Evolutionary conservation across 2,113 vertebrate species (phyloP).

Genomic region (Sapayoa aenigma): DNA sequence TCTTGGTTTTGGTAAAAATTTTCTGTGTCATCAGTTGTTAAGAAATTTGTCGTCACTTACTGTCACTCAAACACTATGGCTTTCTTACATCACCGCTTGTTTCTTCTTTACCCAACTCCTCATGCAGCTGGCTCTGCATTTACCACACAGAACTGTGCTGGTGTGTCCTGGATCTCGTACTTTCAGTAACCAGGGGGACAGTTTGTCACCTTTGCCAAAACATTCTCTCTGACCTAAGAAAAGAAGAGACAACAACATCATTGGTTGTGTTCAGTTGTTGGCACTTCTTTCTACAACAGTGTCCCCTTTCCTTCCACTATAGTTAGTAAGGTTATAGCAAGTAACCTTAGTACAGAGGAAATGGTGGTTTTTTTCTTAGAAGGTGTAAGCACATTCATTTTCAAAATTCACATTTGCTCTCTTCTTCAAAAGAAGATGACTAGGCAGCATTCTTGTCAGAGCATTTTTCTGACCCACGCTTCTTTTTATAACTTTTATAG

Average conservation of each 20-base stretch:
- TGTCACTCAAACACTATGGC: not conserved
- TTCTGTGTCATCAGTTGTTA: not conserved
- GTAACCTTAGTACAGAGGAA: not conserved
- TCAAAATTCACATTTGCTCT: not conserved
- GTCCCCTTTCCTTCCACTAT: not conserved
- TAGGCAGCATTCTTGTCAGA: not conserved
- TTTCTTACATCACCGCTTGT: not conserved
- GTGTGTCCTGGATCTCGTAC: not conserved
- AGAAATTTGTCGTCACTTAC: not conserved
- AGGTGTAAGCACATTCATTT: not conserved
- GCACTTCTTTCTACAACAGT: not conserved
- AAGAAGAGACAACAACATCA: not conserved
- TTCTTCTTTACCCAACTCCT: not conserved
- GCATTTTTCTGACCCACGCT: not conserved
- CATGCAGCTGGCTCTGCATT: not conserved
- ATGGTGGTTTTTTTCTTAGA: not conserved
- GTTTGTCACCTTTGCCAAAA: not conserved
- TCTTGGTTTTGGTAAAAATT: not conserved
- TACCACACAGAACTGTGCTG: not conserved
- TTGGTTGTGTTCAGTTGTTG: not conserved
- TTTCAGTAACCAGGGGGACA: not conserved
- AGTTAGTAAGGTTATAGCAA: not conserved
- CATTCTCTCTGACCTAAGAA: not conserved
- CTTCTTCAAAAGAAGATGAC: not conserved
- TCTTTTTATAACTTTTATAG: slow-evolving; percentile 31